phyloP scores from a whole-genome alignment of 1,140 invertebrate species.

The Diachasma alloeum region DNA sequence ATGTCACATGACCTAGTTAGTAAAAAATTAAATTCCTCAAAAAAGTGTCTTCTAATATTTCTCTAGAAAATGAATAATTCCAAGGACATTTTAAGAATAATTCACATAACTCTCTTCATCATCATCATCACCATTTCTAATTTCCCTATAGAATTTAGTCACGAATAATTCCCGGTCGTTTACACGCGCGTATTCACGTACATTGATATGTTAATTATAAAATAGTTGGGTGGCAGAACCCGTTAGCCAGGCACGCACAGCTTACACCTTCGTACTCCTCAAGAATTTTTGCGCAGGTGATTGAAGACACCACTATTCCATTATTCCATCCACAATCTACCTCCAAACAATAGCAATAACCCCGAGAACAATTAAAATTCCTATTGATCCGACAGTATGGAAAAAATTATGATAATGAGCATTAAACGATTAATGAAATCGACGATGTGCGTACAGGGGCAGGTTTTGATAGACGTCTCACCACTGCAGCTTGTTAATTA shows the following conservation, averaged over 20 bases:
- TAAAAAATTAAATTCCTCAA: no score
- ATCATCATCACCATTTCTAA: background rate
- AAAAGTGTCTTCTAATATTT: no score
- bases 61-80: no score
- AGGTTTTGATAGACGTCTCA: background rate
- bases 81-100: no score
- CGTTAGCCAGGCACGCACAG: background rate
- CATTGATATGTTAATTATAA: background rate
- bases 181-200: background rate
- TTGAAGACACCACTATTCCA: background rate
- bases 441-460: background rate
- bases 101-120: no score
- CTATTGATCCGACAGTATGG: background rate
- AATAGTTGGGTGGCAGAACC: background rate
- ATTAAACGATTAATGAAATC: background rate
- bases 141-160: background rate
- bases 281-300: slow-evolving; percentile 1
- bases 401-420: background rate
- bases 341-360: background rate
- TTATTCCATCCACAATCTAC: background rate
- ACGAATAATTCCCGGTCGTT: background rate
- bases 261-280: background rate
- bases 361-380: background rate
- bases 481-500: slow-evolving; percentile 12
- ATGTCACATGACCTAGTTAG: no score